phyloP scores from a whole-genome alignment of 1,140 invertebrate genomes.

The Hyposmocoma kahamanoa region DNA sequence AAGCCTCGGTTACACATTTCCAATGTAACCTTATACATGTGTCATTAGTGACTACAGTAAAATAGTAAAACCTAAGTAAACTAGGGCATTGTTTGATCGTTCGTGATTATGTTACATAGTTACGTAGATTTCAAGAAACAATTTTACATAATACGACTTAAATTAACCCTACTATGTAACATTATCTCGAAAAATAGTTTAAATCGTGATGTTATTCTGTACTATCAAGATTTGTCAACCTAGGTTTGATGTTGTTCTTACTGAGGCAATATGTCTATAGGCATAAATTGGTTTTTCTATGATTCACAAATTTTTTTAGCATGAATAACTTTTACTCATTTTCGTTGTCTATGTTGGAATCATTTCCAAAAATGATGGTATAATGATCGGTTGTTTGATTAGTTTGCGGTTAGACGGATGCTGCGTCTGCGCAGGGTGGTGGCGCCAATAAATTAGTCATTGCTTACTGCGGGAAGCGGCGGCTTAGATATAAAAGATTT shows the following conservation, averaged over 20 bases:
- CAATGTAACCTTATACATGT: too few relatives aligned
- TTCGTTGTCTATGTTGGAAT: constrained; percentile 25
- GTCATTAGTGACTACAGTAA: too few relatives aligned
- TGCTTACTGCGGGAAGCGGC: constrained; percentile 15
- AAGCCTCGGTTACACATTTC: too few relatives aligned
- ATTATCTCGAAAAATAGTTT: too few relatives aligned
- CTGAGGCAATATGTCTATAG: neutral
- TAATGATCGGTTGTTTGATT: constrained; percentile 64
- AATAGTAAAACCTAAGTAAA: too few relatives aligned
- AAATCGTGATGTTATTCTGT: too few relatives aligned
- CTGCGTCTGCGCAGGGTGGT: constrained; percentile 18
- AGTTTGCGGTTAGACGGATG: constrained; percentile 48
- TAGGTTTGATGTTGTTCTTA: neutral
- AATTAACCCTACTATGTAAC: too few relatives aligned
- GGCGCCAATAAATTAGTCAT: constrained; percentile 54
- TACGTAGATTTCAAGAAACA: too few relatives aligned
- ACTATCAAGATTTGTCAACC: too few relatives aligned
- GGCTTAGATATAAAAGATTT: constrained; percentile 4
- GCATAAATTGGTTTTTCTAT: neutral
- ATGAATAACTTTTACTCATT: constrained; percentile 35
- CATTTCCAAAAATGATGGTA: constrained; percentile 50
- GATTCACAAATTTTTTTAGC: neutral
- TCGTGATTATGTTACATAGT: too few relatives aligned
- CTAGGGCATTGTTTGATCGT: too few relatives aligned
- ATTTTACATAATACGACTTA: neutral